phyloP scores from a whole-genome alignment of 2,888 invertebrate species.

The Chrysolina americana region DNA sequence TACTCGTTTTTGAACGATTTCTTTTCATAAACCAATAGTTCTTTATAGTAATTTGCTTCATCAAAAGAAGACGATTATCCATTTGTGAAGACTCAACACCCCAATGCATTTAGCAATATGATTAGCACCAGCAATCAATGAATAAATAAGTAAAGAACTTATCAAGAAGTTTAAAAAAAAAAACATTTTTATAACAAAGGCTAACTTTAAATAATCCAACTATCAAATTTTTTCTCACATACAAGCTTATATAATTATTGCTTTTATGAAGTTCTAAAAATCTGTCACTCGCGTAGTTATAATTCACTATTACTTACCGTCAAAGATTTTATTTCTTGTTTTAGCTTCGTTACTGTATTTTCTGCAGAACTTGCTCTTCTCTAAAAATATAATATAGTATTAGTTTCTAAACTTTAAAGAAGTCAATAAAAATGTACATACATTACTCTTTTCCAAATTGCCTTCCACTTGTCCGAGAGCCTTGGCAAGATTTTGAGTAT shows the following conservation, averaged over 20 bases:
- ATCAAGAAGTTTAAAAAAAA: neutral
- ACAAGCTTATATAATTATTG: too few species aligned
- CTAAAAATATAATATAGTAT: constrained; percentile 66
- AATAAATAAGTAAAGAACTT: too few species aligned
- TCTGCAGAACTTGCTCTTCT: constrained; percentile 76
- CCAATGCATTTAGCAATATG: too few species aligned
- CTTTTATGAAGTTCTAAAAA: neutral
- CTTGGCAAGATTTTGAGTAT: constrained; percentile 72
- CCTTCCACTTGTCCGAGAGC: constrained; percentile 75
- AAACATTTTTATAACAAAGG: neutral
- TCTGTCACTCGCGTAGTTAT: neutral
- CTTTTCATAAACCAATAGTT: too few species aligned
- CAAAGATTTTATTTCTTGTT: constrained; percentile 79
- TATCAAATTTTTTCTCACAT: too few species aligned
- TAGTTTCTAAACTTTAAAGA: neutral
- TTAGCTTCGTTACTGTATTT: constrained; percentile 75
- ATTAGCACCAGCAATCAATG: too few species aligned
- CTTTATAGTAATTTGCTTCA: too few species aligned
- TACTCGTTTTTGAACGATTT: too few species aligned
- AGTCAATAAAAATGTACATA: constrained; percentile 59
- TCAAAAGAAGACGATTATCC: too few species aligned
- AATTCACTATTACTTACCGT: constrained; percentile 70
- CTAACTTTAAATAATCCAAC: too few species aligned
- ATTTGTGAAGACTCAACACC: too few species aligned
- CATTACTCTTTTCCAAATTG: constrained; percentile 74